phyloP scores from a whole-genome alignment of 2,888 invertebrate genomes.

The Harpalus rufipes region DNA sequence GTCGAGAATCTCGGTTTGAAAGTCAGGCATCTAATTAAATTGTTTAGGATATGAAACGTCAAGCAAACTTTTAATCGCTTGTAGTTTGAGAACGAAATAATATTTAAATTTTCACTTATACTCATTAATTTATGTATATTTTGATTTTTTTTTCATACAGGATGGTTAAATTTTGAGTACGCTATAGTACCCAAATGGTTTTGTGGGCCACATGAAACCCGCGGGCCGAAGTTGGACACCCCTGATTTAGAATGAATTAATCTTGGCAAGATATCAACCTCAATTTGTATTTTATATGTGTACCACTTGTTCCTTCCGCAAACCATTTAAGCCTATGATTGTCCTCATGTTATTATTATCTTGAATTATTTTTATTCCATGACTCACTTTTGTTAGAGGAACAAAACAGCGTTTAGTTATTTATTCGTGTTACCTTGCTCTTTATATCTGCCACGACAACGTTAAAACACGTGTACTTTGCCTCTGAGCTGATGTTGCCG shows the following conservation, averaged over 20 bases:
- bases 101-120: no score
- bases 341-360: constrained; percentile 1
- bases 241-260: not conserved
- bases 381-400: not conserved
- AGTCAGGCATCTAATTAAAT: no score
- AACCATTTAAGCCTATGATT: constrained; percentile 2
- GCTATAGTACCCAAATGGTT: not conserved
- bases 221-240: no score
- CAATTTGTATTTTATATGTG: not conserved
- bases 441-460: not conserved
- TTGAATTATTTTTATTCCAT: constrained; percentile 2
- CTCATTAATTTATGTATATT: no score
- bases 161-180: no score
- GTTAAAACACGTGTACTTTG: constrained; percentile 2
- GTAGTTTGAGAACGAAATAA: no score
- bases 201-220: not conserved
- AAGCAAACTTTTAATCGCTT: no score
- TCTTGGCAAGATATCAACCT: not conserved
- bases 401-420: not conserved
- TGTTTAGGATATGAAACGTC: no score
- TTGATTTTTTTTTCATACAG: no score
- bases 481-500: not conserved
- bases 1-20: no score
- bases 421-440: constrained; percentile 13
- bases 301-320: not conserved